Evolutionary conservation across 2,888 invertebrate species (phyloP), one percentile per base, ranked within the genome.

Genomic region (Meiosimyza decipiens): DNA sequence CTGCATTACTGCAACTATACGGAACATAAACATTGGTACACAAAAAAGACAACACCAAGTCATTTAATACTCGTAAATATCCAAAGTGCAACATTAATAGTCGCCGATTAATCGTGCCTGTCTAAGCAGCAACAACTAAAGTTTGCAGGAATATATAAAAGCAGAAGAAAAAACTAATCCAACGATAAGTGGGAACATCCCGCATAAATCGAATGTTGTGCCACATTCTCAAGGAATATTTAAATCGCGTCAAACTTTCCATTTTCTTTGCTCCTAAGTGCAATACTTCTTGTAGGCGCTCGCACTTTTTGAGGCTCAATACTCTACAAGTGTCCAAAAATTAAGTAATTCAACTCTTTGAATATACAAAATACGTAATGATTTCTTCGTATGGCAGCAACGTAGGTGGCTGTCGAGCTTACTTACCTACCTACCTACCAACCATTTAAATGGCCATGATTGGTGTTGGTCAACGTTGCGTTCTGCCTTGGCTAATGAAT

Each of bases 31-130:
- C 28, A 4, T 28, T 3, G 28, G 0, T 28, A 4, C 9, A 40
- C 40, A 40, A 40, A 40, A 40, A 9, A 40, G 6, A 64, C 64
- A 64, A 50, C 9, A 74, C 75, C 74, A 73, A 79, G 77, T 83
- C 83, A 83, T 84, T 84, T 84, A 82, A 80, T 80, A 80, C 76
- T 83, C 82, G 83, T 84, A 84, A 84, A 85, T 85, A 84, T 84
- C 78, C 81, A 80, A 79, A 84, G 82, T 83, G 84, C 81, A 80
- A 81, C 82, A 79, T 84, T 85, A 86, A 86, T 85, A 86, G 85
- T 80, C 84, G 83, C 83, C 86, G 86, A 86, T 86, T 86, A 86
- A 85, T 85, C 84, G 84, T 77, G 79, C 59, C 52, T 65, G 65
- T 65, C 65, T 65, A 54, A 2, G 13, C 33, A 60, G 18, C 59